These are phyloP conservation scores for Ataeniobius toweri DNA, from an alignment of 2,797 vertebrate species.

Conservation along the genomic window DNA sequence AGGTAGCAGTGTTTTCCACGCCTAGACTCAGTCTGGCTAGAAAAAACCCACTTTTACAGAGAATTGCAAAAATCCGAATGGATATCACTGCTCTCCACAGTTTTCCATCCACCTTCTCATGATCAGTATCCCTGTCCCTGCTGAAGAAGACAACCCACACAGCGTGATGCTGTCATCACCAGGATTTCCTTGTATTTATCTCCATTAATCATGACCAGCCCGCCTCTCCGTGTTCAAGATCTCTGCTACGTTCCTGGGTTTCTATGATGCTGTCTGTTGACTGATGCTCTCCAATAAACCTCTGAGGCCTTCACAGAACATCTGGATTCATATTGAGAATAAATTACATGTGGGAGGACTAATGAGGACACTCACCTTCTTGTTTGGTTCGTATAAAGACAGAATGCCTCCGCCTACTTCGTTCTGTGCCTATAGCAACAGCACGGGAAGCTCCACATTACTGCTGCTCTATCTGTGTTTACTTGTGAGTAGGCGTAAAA, in stretches of 20 bases:
- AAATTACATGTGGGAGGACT: neutral
- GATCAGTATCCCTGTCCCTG: too few relatives aligned
- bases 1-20: too few relatives aligned
- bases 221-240: too few relatives aligned
- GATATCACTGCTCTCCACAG: neutral
- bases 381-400: conserved; percentile 12
- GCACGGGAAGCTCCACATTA: conserved; percentile 48
- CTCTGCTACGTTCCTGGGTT: neutral
- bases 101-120: too few relatives aligned
- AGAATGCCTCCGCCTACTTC: conserved; percentile 53
- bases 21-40: neutral
- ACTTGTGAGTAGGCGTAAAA: neutral
- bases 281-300: neutral
- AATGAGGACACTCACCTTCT: neutral
- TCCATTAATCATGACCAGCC: too few relatives aligned
- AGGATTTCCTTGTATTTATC: too few relatives aligned
- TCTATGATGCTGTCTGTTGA: neutral
- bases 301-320: neutral
- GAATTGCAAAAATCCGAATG: neutral
- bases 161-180: too few relatives aligned
- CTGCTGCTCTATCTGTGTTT: conserved; percentile 36
- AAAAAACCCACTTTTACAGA: neutral
- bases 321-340: too few relatives aligned
- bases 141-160: too few relatives aligned
- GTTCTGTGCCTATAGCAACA: conserved; percentile 59